A percentile compares a stretch with the other conserved stretches of the same genome.
Conservation (phyloP, 2,888 invertebrate genomes). For the Noctua comes region DNA sequence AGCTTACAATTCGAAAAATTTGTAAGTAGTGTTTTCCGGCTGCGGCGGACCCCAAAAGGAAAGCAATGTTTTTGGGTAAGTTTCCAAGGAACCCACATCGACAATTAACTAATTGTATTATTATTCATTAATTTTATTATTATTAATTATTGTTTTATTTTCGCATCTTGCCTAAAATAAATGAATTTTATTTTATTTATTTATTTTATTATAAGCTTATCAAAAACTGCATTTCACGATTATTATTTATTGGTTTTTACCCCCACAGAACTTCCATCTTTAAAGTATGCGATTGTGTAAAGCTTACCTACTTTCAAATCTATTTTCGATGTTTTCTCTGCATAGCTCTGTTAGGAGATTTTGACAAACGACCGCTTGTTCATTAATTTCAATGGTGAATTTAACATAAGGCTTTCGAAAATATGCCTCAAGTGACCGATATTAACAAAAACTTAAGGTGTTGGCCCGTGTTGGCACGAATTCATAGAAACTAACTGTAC, state of each 20-base stretch:
- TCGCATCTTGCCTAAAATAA: too few relatives aligned
- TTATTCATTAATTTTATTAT: too few relatives aligned
- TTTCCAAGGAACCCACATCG: neutral
- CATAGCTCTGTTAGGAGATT: neutral
- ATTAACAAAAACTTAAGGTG: neutral
- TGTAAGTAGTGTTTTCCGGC: neutral
- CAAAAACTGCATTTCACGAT: neutral
- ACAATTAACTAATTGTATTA: too few relatives aligned
- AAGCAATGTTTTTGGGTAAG: too few relatives aligned
- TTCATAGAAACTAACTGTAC: too few relatives aligned
- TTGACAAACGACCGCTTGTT: constrained; percentile 14
- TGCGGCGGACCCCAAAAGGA: too few relatives aligned
- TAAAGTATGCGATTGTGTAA: neutral
- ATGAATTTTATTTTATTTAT: too few relatives aligned
- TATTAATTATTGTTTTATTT: too few relatives aligned
- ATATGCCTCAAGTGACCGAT: neutral
- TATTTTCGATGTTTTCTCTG: constrained; percentile 8
- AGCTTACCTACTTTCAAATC: neutral
- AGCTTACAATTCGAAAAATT: neutral
- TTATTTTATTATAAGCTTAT: neutral
- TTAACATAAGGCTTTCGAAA: neutral
- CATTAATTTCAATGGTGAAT: constrained; percentile 1
- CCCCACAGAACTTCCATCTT: neutral
- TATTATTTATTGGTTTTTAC: neutral
- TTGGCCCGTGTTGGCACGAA: too few relatives aligned